Conservation (phyloP, 2,888 invertebrate genomes). For the Eumerus sabulonum region DNA sequence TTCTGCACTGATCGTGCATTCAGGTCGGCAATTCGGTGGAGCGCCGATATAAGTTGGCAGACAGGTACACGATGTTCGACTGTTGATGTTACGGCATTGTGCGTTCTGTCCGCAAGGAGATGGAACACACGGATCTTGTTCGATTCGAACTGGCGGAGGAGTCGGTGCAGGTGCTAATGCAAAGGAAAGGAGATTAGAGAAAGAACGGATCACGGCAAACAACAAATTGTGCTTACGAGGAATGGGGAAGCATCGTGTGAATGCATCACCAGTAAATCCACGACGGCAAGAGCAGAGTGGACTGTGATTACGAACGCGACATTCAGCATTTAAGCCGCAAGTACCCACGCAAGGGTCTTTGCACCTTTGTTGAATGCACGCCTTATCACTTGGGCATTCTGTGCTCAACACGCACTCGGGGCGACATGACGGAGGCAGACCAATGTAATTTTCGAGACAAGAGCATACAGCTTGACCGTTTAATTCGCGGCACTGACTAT, state of each 20-base stretch:
- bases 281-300: slow-evolving; percentile 87
- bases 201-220: neutral
- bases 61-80: slow-evolving; percentile 84
- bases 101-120: slow-evolving; percentile 84
- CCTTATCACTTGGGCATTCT: slow-evolving; percentile 82
- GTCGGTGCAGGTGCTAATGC: slow-evolving; percentile 73
- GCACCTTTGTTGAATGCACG: slow-evolving; percentile 85
- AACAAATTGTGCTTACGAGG: slow-evolving; percentile 75
- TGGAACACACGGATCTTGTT: slow-evolving; percentile 83
- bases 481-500: slow-evolving; percentile 83
- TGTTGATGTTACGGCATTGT: slow-evolving; percentile 81
- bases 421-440: slow-evolving; percentile 84
- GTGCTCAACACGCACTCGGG: slow-evolving; percentile 85
- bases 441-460: slow-evolving; percentile 82
- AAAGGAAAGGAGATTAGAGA: neutral
- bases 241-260: slow-evolving; percentile 82
- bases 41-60: slow-evolving; percentile 82
- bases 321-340: slow-evolving; percentile 84
- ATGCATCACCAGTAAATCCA: slow-evolving; percentile 88
- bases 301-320: slow-evolving; percentile 87
- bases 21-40: slow-evolving; percentile 86
- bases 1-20: slow-evolving; percentile 85
- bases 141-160: slow-evolving; percentile 70
- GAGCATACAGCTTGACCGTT: slow-evolving; percentile 83
- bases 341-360: slow-evolving; percentile 83